These are phyloP conservation scores for Rhagonycha lutea DNA, from an alignment of 2,888 invertebrate species.

Conservation along the genomic window DNA sequence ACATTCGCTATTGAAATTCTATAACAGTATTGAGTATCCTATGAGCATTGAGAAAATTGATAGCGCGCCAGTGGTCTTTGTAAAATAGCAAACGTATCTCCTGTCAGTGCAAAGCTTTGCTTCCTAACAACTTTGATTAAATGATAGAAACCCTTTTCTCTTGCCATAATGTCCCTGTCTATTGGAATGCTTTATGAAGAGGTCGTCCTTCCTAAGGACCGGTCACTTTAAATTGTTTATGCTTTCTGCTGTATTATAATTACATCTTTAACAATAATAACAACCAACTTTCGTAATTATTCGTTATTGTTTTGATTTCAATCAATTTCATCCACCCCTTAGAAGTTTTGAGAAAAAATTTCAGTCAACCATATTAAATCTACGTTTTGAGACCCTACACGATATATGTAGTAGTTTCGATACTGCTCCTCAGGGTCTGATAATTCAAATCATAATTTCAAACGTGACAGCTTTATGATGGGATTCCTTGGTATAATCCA, in stretches of 20 bases:
- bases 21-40: constrained; percentile 1
- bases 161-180: not conserved
- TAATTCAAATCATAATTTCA: not conserved
- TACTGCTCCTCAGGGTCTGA: not conserved
- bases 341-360: not conserved
- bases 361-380: not conserved
- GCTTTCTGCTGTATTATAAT: not conserved
- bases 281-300: not conserved
- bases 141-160: constrained; percentile 11
- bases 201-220: not conserved
- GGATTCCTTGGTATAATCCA: not conserved
- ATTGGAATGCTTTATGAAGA: not conserved
- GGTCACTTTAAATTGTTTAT: not conserved
- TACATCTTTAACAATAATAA: not conserved
- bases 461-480: not conserved
- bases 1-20: not conserved
- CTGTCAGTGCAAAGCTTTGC: constrained; percentile 4
- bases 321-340: not conserved
- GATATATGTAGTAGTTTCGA: not conserved
- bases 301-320: not conserved
- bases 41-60: constrained; percentile 9
- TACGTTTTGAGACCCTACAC: not conserved
- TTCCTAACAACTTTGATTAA: constrained; percentile 13
- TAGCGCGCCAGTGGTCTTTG: constrained; percentile 8
- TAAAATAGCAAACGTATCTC: constrained; percentile 7